Evolutionary conservation across 2,113 vertebrate species (phyloP).

Genomic region (Podarcis raffonei): DNA sequence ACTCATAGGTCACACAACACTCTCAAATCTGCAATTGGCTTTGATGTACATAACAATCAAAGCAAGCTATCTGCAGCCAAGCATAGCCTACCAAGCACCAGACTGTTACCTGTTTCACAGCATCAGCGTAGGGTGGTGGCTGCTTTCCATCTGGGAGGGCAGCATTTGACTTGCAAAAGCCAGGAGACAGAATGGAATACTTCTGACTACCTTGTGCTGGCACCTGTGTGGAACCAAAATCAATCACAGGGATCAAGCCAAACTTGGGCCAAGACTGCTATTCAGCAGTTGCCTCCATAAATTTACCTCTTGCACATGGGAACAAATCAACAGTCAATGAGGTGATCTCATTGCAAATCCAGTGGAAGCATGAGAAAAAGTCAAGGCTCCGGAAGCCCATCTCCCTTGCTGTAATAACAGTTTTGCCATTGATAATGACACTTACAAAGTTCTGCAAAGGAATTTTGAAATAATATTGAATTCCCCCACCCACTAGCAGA

Average conservation of each 20-base stretch:
- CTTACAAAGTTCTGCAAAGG: not conserved
- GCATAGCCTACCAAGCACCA: slow-evolving; percentile 16
- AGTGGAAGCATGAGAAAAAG: not conserved
- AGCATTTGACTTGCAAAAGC: slow-evolving; percentile 87
- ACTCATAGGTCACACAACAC: fast-evolving
- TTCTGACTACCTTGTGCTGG: slow-evolving; percentile 85
- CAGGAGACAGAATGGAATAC: slow-evolving; percentile 83
- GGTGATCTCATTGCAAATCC: not conserved
- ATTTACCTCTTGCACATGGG: not conserved
- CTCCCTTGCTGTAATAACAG: not conserved
- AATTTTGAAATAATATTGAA: not conserved
- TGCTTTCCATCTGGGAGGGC: slow-evolving; percentile 86
- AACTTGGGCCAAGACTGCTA: not conserved
- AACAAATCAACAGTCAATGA: not conserved
- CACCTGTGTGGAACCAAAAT: slow-evolving; percentile 83
- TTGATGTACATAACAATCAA: not conserved
- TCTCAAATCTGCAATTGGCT: not conserved
- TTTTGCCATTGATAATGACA: not conserved
- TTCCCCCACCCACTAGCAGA: not conserved
- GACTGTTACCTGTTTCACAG: slow-evolving; percentile 89
- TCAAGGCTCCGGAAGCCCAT: not conserved
- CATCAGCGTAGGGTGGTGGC: slow-evolving; percentile 94
- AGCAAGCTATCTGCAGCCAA: not conserved
- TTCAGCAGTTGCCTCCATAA: not conserved
- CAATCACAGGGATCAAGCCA: slow-evolving; percentile 54